phyloP scores from a whole-genome alignment of 2,797 vertebrate species.

The Syndactyla subalaris region DNA sequence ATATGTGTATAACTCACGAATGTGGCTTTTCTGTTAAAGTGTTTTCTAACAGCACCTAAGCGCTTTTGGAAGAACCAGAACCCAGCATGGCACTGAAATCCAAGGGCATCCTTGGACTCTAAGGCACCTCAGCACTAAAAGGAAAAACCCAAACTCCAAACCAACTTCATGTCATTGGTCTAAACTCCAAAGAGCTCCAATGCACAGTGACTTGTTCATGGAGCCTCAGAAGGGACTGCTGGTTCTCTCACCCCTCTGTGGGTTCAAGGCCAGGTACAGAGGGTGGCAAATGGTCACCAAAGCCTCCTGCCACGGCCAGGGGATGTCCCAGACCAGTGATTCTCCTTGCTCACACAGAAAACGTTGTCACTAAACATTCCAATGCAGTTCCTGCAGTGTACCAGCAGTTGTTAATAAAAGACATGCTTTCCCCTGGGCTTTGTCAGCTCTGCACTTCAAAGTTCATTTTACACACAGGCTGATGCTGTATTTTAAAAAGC shows the following conservation, averaged over 20 bases:
- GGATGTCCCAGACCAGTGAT: not conserved
- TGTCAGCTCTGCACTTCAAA: slow-evolving; percentile 70
- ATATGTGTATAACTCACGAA: rapidly evolving
- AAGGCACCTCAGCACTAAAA: not conserved
- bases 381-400: slow-evolving; percentile 12
- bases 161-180: rapidly evolving
- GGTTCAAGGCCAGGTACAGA: not conserved
- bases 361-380: not conserved
- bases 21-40: not conserved
- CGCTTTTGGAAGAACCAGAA: not conserved
- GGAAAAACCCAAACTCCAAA: not conserved
- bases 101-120: not conserved
- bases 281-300: not conserved
- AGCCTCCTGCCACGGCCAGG: not conserved
- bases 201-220: rapidly evolving
- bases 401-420: slow-evolving; percentile 40
- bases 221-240: not conserved
- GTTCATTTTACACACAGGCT: slow-evolving; percentile 53
- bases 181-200: no score
- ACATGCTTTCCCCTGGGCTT: slow-evolving; percentile 43
- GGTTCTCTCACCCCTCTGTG: not conserved
- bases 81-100: not conserved
- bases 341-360: not conserved
- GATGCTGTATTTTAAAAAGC: not conserved
- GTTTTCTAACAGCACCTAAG: not conserved